Evolutionary conservation across 2,113 vertebrate genomes (phyloP).

Genomic region (Syrmaticus mikado): DNA sequence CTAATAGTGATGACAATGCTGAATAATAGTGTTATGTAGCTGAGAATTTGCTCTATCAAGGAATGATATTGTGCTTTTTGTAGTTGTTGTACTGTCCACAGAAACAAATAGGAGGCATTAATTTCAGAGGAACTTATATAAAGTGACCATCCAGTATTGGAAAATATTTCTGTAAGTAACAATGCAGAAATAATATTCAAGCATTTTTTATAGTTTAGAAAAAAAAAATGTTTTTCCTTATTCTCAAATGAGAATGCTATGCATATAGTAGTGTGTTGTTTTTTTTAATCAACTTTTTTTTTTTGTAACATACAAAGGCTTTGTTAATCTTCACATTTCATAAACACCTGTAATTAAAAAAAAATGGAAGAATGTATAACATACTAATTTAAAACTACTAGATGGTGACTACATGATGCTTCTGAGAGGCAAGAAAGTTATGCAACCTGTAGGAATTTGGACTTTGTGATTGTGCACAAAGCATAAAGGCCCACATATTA

Average conservation of each 20-base stretch:
- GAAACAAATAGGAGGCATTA: background rate
- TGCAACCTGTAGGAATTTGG: background rate
- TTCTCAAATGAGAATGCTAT: background rate
- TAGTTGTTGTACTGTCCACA: background rate
- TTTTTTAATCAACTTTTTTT: background rate
- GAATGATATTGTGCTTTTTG: background rate
- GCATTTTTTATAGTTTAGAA: background rate
- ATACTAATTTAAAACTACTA: background rate
- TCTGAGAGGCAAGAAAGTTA: background rate
- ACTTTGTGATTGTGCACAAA: background rate
- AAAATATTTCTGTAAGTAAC: background rate
- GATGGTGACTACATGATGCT: background rate
- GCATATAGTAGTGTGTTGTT: background rate
- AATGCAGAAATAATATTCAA: background rate
- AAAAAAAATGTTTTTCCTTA: background rate
- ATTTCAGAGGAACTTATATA: background rate
- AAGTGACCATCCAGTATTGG: background rate
- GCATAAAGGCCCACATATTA: background rate
- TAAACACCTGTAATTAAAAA: background rate
- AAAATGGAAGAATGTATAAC: background rate
- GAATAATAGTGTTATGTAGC: too few species aligned
- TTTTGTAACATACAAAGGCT: background rate
- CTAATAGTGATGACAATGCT: background rate
- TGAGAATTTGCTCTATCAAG: background rate
- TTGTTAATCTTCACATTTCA: background rate